A percentile compares a stretch with the other conserved stretches of the same genome.
These are phyloP conservation scores for Parasteatoda tepidariorum DNA, from an alignment of 1,140 invertebrate genomes.

Conservation along the genomic window DNA sequence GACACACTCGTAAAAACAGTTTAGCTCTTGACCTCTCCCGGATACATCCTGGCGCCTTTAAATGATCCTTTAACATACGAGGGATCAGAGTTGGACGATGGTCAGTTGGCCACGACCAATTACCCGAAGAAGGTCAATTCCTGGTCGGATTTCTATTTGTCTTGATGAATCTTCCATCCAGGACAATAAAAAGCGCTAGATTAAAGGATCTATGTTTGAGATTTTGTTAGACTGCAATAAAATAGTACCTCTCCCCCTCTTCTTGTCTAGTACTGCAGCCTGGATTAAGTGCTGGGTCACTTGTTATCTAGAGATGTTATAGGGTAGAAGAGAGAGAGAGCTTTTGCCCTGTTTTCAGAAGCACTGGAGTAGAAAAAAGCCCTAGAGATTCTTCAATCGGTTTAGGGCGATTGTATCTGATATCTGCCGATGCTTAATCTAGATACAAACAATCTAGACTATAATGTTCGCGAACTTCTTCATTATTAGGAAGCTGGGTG, in stretches of 20 bases:
- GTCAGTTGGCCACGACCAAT: slow-evolving; percentile 45
- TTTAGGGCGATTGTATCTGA: neutral
- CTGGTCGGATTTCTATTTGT: slow-evolving; percentile 4
- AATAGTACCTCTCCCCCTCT: slow-evolving; percentile 26
- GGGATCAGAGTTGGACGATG: slow-evolving; percentile 28
- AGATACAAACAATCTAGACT: too few species aligned
- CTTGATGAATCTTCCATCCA: slow-evolving; percentile 20
- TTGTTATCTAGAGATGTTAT: neutral
- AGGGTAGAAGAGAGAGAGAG: neutral
- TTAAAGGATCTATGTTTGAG: neutral
- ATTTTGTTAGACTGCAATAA: slow-evolving; percentile 45
- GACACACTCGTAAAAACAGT: slow-evolving; percentile 32
- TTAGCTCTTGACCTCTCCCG: slow-evolving; percentile 38
- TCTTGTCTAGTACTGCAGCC: neutral
- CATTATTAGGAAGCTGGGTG: too few species aligned
- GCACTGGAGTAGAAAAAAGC: neutral
- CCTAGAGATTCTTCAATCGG: neutral
- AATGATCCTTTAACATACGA: slow-evolving; percentile 49
- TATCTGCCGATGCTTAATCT: neutral
- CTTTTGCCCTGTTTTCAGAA: neutral
- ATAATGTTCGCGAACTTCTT: too few species aligned
- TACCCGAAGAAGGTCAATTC: neutral
- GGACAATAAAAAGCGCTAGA: slow-evolving; percentile 30
- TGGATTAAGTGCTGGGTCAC: neutral
- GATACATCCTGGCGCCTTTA: slow-evolving; percentile 23